phyloP scores from a whole-genome alignment of 30 jellyfish, hydroid and myxozoan species.

The Phacellophora camtschatica region DNA sequence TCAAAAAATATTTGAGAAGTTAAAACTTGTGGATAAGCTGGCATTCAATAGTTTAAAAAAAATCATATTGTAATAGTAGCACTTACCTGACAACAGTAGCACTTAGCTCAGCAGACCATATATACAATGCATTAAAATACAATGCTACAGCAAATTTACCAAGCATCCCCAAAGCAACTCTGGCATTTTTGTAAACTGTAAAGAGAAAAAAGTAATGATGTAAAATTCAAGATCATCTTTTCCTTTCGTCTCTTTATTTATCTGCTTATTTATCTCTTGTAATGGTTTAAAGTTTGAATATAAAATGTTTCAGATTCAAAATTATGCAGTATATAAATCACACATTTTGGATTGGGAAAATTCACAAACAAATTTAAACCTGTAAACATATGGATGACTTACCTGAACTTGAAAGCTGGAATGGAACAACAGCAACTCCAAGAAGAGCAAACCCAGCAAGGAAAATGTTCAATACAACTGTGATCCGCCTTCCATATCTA shows the following conservation, averaged over 20 bases:
- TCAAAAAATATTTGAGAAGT: too few relatives aligned
- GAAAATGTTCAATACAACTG: slow-evolving; percentile 37
- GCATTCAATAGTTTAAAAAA: too few relatives aligned
- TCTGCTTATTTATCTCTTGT: too few relatives aligned
- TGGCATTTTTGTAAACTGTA: slow-evolving; percentile 32
- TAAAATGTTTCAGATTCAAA: too few relatives aligned
- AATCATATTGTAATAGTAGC: too few relatives aligned
- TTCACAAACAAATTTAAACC: too few relatives aligned
- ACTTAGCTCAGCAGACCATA: slow-evolving; percentile 85
- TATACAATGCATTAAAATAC: slow-evolving; percentile 67
- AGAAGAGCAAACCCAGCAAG: slow-evolving; percentile 63
- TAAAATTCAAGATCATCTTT: too few relatives aligned
- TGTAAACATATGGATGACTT: neutral
- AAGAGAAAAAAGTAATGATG: too few relatives aligned
- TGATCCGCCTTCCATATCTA: slow-evolving; percentile 64
- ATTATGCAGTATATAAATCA: too few relatives aligned
- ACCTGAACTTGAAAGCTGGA: slow-evolving; percentile 25
- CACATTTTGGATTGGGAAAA: neutral
- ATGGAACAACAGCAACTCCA: slow-evolving; percentile 65
- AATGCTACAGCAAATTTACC: slow-evolving; percentile 70
- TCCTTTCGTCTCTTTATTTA: too few relatives aligned
- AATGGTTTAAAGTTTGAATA: too few relatives aligned
- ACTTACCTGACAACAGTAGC: slow-evolving; percentile 80
- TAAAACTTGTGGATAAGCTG: too few relatives aligned
- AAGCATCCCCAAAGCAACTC: slow-evolving; percentile 74